Evolutionary conservation across 2,113 vertebrate species (phyloP).

Genomic region (Petaurus breviceps): DNA sequence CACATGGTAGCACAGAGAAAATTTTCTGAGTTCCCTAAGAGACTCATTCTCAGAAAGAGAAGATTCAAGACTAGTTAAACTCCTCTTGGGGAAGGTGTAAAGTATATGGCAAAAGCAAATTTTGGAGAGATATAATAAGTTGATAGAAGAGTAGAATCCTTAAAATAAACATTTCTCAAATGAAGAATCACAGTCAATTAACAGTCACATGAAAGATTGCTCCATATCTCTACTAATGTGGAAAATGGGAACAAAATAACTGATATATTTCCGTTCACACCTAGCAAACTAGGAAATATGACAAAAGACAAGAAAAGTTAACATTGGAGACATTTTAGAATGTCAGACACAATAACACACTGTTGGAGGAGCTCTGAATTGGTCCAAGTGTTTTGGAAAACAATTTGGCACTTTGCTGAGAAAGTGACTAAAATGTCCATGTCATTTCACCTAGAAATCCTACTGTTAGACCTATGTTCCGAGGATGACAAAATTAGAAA

Average conservation of each 20-base stretch:
- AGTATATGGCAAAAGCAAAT: not conserved
- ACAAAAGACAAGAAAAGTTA: not conserved
- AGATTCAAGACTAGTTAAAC: not conserved
- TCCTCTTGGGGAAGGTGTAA: not conserved
- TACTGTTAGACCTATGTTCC: not conserved
- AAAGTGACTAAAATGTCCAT: not conserved
- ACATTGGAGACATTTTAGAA: not conserved
- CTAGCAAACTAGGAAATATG: not conserved
- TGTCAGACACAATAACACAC: not conserved
- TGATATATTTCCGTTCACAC: not conserved
- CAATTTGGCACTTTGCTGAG: not conserved
- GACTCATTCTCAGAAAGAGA: not conserved
- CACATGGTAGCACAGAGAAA: not conserved
- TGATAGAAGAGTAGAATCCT: not conserved
- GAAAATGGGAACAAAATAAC: not conserved
- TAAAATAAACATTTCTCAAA: not conserved
- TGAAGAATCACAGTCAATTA: not conserved
- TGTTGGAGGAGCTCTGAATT: not conserved
- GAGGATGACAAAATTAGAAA: not conserved
- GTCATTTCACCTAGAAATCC: not conserved
- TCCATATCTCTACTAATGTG: not conserved
- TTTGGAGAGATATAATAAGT: not conserved
- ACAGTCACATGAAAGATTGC: not conserved
- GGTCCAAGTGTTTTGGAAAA: not conserved
- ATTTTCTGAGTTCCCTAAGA: not conserved